phyloP scores from a whole-genome alignment of 2,113 vertebrate species.

The Penelope pileata region DNA sequence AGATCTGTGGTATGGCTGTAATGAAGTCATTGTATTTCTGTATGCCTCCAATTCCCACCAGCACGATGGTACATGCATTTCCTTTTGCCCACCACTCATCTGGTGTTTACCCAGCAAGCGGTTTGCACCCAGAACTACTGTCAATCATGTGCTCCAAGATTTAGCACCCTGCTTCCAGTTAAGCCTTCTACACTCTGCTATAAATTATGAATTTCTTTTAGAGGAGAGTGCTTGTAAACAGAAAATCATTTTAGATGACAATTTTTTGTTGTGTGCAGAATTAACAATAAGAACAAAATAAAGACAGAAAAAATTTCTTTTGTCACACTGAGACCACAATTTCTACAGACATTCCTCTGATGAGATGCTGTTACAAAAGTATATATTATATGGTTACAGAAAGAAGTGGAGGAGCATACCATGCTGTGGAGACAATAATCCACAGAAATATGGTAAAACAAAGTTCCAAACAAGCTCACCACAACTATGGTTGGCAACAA shows the following conservation, averaged over 20 bases:
- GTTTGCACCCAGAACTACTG: background rate
- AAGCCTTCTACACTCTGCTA: background rate
- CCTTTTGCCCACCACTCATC: background rate
- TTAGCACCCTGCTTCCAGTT: background rate
- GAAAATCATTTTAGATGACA: background rate
- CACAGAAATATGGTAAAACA: slow-evolving; percentile 27
- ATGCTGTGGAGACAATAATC: background rate
- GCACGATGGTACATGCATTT: background rate
- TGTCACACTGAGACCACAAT: slow-evolving; percentile 18
- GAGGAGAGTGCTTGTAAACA: slow-evolving; percentile 12
- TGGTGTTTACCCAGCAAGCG: background rate
- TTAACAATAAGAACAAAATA: slow-evolving; percentile 17
- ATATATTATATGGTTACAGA: slow-evolving; percentile 8
- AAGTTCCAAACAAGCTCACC: slow-evolving; percentile 4
- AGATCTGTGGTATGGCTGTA: background rate
- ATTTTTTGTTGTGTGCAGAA: background rate
- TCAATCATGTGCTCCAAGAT: background rate
- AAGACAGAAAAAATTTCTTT: slow-evolving; percentile 11
- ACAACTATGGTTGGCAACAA: slow-evolving; percentile 26
- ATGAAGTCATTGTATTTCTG: background rate
- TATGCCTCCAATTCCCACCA: background rate
- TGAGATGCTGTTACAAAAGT: background rate
- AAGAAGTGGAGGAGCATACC: background rate
- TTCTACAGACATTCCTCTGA: slow-evolving; percentile 43
- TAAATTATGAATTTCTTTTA: background rate